Evolutionary conservation across 64 coral and sea anemone species (phyloP).

Genomic region (Catalaphyllia jardinei): DNA sequence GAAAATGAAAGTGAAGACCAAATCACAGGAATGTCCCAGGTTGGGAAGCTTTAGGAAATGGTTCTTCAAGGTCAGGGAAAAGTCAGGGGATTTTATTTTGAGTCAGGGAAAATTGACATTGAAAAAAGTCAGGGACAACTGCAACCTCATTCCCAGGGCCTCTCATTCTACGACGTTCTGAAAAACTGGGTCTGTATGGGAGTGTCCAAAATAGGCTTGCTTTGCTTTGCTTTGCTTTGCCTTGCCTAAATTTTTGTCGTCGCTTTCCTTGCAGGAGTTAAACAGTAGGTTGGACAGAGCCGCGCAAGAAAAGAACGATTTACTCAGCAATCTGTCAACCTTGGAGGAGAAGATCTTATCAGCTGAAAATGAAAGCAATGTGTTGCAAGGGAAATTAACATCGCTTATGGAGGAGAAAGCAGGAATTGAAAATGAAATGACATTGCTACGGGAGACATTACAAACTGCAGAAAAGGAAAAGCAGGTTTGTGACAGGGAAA

Average conservation of each 20-base stretch:
- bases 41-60: no score
- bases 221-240: no score
- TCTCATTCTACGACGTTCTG: no score
- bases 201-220: not conserved
- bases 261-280: constrained; percentile 11
- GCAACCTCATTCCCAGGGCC: no score
- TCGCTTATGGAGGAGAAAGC: constrained; percentile 12
- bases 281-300: constrained; percentile 13
- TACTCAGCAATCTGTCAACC: not conserved
- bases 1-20: no score
- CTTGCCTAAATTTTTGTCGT: not conserved
- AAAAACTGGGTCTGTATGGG: no score
- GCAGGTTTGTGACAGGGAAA: constrained; percentile 8
- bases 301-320: constrained; percentile 1
- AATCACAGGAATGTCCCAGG: no score
- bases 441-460: constrained; percentile 6
- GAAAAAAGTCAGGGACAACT: no score
- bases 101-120: no score
- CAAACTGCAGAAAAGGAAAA: constrained; percentile 55
- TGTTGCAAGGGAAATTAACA: constrained; percentile 21
- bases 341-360: constrained; percentile 22
- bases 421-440: constrained; percentile 35
- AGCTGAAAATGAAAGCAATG: constrained; percentile 19
- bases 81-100: no score
- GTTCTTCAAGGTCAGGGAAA: no score